Base-by-base conservation (phyloP, 2,888 invertebrate species). In the Synergus itoensis region DNA sequence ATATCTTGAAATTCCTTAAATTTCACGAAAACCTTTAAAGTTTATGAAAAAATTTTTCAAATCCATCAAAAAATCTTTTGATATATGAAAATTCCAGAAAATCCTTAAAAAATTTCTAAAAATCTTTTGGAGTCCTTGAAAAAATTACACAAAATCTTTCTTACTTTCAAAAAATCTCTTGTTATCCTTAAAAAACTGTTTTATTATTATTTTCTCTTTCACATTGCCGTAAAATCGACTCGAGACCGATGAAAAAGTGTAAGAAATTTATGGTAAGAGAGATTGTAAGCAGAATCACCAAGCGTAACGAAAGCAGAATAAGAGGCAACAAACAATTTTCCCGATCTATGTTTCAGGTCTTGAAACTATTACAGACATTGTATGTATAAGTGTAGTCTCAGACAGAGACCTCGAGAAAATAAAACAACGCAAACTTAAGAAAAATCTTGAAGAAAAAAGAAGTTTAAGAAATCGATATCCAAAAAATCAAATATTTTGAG, bases 281-380 rank as follows among this genome's bases (percentile, higher is more conserved):
- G 9, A 53, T 53, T 53, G n/a, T 9, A n/a, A 3, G 16, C 8
- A 48, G 28, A 69, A 48, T 14, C 69, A 9, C 14, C 69, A 69
- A 69, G 69, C 69, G 45, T 28, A 69, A 69, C 69, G 63, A 36
- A 63, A 63, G 21, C 4, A 4, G 63, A 21, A 63, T 63, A 28
- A 11, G 11, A 48, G 36, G 67, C 48, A 48, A 48, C 45, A 69
- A 69, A 69, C 28, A 67, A 67, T 67, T 67, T 67, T 67, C 67
- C 40, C 67, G 14, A 28, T 48, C 16, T 69, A 21, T 48, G 69
- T 48, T 69, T 48, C 69, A 69, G 21, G 16, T 21, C 43, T 69
- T 48, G 21, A 48, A 45, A 28, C 48, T 69, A 48, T 21, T 69
- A 28, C 69, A 69, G 8, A 45, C 43, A 65, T 48, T 69, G 69